Percentiles rank a stretch among this genome's conserved stretches.
Conservation (phyloP, 2,113 vertebrate genomes). For the Xyliphius kryptos region DNA sequence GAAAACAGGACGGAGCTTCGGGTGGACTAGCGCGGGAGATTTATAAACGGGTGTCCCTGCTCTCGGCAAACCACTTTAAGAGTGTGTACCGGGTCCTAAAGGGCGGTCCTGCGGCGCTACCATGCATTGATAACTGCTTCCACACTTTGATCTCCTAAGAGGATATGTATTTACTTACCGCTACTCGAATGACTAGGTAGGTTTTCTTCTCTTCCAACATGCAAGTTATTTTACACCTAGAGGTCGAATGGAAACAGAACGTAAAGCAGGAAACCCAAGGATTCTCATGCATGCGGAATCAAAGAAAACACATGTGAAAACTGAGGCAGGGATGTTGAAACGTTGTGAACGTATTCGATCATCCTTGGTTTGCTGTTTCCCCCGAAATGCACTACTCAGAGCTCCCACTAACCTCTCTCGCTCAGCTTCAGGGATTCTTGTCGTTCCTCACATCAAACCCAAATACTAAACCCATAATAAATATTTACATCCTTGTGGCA, state of each 20-base stretch:
- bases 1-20: not conserved
- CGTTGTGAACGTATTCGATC: slow-evolving; percentile 12
- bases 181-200: not conserved
- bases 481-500: no score
- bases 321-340: no score
- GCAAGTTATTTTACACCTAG: slow-evolving; percentile 27
- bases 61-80: not conserved
- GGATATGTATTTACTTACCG: not conserved
- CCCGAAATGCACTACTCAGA: no score
- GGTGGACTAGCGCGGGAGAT: slow-evolving; percentile 8
- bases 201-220: slow-evolving; percentile 3
- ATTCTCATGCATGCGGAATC: not conserved
- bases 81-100: slow-evolving; percentile 13
- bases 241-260: not conserved
- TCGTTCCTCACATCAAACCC: no score
- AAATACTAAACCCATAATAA: no score
- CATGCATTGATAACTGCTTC: slow-evolving; percentile 18
- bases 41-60: slow-evolving; percentile 2
- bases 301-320: not conserved
- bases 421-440: no score
- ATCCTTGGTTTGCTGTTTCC: slow-evolving; percentile 11
- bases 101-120: slow-evolving; percentile 13
- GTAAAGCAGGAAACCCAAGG: not conserved
- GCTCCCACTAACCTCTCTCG: no score
- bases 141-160: slow-evolving; percentile 1